Conservation (phyloP, 92 coral and sea anemone genomes). For the Diadumene lineata region DNA sequence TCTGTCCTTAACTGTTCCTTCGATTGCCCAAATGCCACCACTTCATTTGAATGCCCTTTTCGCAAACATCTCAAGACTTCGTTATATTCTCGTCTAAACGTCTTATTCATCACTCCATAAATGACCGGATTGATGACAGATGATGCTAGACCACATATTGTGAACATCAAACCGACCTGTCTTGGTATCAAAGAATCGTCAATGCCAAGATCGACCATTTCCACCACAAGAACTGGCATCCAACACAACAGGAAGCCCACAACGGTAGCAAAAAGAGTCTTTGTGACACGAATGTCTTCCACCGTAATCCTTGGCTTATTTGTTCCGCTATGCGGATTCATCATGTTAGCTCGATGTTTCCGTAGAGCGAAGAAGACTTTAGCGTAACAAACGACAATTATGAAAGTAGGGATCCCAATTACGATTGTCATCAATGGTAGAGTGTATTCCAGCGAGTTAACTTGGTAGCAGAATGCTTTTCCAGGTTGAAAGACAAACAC, state of each 20-base stretch:
- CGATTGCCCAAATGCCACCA: neutral
- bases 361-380: constrained; percentile 49
- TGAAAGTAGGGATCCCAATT: constrained; percentile 41
- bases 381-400: constrained; percentile 43
- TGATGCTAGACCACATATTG: constrained; percentile 51
- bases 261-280: constrained; percentile 54
- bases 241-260: constrained; percentile 54
- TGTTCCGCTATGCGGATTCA: constrained; percentile 12
- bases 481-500: constrained; percentile 40
- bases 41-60: neutral
- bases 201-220: constrained; percentile 43
- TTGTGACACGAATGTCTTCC: constrained; percentile 53
- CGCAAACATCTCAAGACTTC: neutral
- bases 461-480: constrained; percentile 38
- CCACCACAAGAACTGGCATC: constrained; percentile 50
- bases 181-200: constrained; percentile 38
- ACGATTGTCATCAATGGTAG: constrained; percentile 26
- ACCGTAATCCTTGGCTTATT: constrained; percentile 28
- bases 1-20: neutral
- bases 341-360: constrained; percentile 39
- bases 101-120: constrained; percentile 60
- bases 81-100: constrained; percentile 47
- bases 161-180: constrained; percentile 39
- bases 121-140: constrained; percentile 58
- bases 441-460: constrained; percentile 12